phyloP scores from a whole-genome alignment of 2,797 vertebrate species.

The Odontamblyopus lacepedii region DNA sequence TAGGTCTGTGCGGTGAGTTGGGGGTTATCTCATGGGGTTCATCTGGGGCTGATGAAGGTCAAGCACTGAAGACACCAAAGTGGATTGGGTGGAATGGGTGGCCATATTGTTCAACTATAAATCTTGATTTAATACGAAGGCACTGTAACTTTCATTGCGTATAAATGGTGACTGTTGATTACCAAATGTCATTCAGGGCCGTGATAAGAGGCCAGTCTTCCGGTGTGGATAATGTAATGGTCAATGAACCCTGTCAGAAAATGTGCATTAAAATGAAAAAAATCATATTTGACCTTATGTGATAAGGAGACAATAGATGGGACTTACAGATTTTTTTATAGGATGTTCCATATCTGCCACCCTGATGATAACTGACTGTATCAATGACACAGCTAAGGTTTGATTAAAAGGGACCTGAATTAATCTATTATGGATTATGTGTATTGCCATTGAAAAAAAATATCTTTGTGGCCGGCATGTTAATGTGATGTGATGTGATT shows the following conservation, averaged over 20 bases:
- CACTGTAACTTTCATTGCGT: background rate
- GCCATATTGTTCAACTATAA: constrained; percentile 6
- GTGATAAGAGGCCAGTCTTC: background rate
- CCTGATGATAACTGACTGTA: no score
- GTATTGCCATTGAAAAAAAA: no score
- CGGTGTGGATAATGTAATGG: background rate
- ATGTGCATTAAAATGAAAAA: background rate
- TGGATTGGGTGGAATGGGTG: constrained; percentile 13
- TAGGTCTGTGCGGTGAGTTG: no score
- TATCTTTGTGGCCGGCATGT: no score
- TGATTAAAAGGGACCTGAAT: no score
- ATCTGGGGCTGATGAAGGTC: constrained; percentile 43
- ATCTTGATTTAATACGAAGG: background rate
- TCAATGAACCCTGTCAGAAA: background rate
- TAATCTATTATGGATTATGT: no score
- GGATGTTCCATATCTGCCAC: no score
- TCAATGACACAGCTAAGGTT: no score
- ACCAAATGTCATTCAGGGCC: constrained; percentile 1
- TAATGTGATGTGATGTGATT: no score
- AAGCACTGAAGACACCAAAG: constrained; percentile 12
- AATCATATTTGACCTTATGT: background rate
- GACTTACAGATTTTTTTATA: no score
- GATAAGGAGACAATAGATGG: background rate
- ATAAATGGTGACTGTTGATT: background rate
- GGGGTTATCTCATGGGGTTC: constrained; percentile 31